A percentile compares a stretch with the other conserved stretches of the same genome.
Evolutionary conservation across 2,888 invertebrate genomes (phyloP).

Genomic region (Eledone cirrhosa): DNA sequence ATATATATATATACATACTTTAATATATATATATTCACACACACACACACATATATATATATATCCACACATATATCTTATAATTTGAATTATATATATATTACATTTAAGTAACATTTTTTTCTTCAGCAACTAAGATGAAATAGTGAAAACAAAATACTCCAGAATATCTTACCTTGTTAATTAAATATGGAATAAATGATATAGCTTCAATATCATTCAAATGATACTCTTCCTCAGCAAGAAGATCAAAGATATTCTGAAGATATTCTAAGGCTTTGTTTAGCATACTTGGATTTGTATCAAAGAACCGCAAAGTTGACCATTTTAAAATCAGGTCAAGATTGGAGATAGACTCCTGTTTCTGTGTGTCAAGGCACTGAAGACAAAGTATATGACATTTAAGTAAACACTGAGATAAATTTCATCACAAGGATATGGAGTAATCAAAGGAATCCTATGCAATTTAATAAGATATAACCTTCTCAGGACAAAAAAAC

Average conservation of each 20-base stretch:
- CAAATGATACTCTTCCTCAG: conserved; percentile 82
- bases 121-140: too few species aligned
- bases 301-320: conserved; percentile 96
- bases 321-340: conserved; percentile 97
- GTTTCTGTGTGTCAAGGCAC: conserved; percentile 81
- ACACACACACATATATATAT: too few species aligned
- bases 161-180: conserved; percentile 77
- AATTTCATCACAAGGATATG: too few species aligned
- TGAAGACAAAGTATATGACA: conserved; percentile 48
- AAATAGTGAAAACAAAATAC: background rate
- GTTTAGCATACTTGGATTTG: conserved; percentile 95
- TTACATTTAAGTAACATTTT: too few species aligned
- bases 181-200: conserved; percentile 92
- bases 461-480: too few species aligned
- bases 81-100: too few species aligned
- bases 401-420: too few species aligned
- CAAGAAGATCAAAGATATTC: conserved; percentile 82
- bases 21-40: too few species aligned
- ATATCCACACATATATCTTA: too few species aligned
- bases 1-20: too few species aligned
- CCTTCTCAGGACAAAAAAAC: too few species aligned
- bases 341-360: conserved; percentile 86
- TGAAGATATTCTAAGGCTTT: conserved; percentile 94
- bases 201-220: conserved; percentile 89
- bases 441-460: too few species aligned